Evolutionary conservation across 2,888 invertebrate genomes (phyloP).

Genomic region (Drosophila yooni): DNA sequence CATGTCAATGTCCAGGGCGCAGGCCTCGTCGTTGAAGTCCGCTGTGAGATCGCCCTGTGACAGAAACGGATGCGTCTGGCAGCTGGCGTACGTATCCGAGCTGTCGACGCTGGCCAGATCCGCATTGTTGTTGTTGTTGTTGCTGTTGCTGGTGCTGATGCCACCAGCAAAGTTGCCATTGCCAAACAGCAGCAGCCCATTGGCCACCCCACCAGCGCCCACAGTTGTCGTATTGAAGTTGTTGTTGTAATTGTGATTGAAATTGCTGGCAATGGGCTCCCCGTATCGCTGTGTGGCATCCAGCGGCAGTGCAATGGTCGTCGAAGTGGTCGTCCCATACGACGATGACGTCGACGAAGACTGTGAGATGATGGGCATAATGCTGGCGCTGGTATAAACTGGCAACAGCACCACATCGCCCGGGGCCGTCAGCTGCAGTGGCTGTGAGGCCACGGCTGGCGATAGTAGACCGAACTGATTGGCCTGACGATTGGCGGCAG

Average conservation of each 20-base stretch:
- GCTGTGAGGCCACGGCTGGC: slow-evolving; percentile 59
- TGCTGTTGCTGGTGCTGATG: slow-evolving; percentile 71
- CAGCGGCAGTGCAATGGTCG: slow-evolving; percentile 84
- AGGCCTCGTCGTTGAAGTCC: slow-evolving; percentile 85
- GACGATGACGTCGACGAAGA: slow-evolving; percentile 83
- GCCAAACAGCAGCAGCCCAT: slow-evolving; percentile 63
- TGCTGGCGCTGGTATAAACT: slow-evolving; percentile 56
- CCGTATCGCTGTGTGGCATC: slow-evolving; percentile 82
- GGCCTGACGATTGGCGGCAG: slow-evolving; percentile 65
- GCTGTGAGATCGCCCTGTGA: slow-evolving; percentile 92
- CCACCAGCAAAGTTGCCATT: slow-evolving; percentile 68
- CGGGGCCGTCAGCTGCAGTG: slow-evolving; percentile 30
- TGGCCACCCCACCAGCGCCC: slow-evolving; percentile 57
- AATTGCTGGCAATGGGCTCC: slow-evolving; percentile 79
- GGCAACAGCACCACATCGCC: slow-evolving; percentile 41
- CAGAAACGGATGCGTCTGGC: slow-evolving; percentile 97
- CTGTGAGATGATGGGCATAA: slow-evolving; percentile 78
- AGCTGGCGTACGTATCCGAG: slow-evolving; percentile 98
- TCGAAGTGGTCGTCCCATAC: slow-evolving; percentile 84
- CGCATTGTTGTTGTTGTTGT: slow-evolving; percentile 85
- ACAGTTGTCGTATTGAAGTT: slow-evolving; percentile 82
- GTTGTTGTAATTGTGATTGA: slow-evolving; percentile 84
- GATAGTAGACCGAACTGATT: slow-evolving; percentile 73
- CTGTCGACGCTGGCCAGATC: slow-evolving; percentile 89
- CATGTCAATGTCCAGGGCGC: slow-evolving; percentile 87